A percentile compares a stretch with the other conserved stretches of the same genome.
These are phyloP conservation scores for Leptarthrus brevirostris DNA, from an alignment of 2,888 invertebrate genomes.

Conservation along the genomic window DNA sequence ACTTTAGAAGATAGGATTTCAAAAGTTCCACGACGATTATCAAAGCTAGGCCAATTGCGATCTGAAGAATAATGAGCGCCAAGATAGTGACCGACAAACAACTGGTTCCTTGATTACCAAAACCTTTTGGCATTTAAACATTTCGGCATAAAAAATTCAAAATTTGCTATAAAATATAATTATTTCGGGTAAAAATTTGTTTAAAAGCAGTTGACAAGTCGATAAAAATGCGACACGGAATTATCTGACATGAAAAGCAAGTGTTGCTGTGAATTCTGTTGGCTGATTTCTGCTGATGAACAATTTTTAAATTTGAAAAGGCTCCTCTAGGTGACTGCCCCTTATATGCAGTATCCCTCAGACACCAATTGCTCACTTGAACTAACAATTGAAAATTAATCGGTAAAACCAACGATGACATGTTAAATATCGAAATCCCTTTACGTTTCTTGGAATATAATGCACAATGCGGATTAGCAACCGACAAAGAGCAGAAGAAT, in stretches of 20 bases:
- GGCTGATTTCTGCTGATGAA: too few relatives aligned
- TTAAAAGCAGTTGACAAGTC: neutral
- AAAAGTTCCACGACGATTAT: neutral
- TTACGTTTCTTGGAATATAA: too few relatives aligned
- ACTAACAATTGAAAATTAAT: too few relatives aligned
- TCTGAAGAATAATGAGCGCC: conserved; percentile 46
- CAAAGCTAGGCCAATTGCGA: conserved; percentile 3
- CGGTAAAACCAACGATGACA: too few relatives aligned
- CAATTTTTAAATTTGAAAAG: too few relatives aligned
- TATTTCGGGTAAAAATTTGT: neutral
- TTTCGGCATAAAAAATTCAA: conserved; percentile 47
- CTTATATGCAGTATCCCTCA: too few relatives aligned
- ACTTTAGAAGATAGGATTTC: conserved; percentile 37
- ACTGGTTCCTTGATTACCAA: conserved; percentile 25
- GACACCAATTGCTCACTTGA: too few relatives aligned
- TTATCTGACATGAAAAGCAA: neutral
- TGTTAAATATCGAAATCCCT: too few relatives aligned
- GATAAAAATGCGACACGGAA: too few relatives aligned
- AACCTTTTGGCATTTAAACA: conserved; percentile 52
- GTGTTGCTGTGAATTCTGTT: neutral
- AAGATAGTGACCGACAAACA: conserved; percentile 33
- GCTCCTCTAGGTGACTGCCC: too few relatives aligned
- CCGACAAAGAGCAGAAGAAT: too few relatives aligned
- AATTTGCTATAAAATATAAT: conserved; percentile 1
- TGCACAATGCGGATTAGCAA: too few relatives aligned